These are phyloP conservation scores for Xiphorhynchus erythropygius DNA, from an alignment of 2,797 vertebrate species.

Conservation along the genomic window DNA sequence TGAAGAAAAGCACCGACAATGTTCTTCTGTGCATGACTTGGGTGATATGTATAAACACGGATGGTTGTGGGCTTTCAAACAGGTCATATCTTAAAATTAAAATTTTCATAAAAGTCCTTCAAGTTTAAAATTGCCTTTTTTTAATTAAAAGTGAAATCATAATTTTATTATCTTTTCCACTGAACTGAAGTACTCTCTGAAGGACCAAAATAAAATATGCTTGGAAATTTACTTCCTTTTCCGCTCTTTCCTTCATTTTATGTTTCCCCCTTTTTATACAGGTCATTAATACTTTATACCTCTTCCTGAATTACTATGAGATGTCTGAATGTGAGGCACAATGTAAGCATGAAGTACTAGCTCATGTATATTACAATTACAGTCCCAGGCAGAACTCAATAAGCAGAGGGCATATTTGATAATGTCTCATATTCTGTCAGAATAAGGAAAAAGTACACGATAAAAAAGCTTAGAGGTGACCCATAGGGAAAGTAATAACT, in stretches of 20 bases:
- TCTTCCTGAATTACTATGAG: conserved; percentile 32
- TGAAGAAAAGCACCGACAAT: neutral
- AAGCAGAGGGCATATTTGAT: conserved; percentile 37
- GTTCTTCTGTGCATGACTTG: neutral
- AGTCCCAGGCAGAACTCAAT: conserved; percentile 49
- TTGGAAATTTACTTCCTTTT: neutral
- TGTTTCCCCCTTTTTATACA: conserved; percentile 4
- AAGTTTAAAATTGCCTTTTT: neutral
- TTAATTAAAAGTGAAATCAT: neutral
- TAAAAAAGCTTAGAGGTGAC: conserved; percentile 54
- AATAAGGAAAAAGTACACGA: conserved; percentile 5
- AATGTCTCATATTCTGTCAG: conserved; percentile 39
- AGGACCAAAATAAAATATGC: neutral
- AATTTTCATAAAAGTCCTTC: neutral
- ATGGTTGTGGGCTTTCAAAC: neutral
- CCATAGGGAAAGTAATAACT: conserved; percentile 16
- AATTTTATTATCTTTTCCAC: neutral
- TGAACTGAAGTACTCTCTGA: neutral
- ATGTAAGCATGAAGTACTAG: conserved; percentile 41
- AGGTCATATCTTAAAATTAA: neutral
- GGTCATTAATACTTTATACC: conserved; percentile 39
- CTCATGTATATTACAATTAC: conserved; percentile 48
- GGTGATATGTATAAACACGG: neutral
- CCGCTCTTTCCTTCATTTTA: conserved; percentile 4
- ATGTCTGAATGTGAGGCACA: conserved; percentile 23